Evolutionary conservation across 1,140 invertebrate genomes (phyloP), one percentile per base, ranked within the genome.

Genomic region (Brachionus angularis): DNA sequence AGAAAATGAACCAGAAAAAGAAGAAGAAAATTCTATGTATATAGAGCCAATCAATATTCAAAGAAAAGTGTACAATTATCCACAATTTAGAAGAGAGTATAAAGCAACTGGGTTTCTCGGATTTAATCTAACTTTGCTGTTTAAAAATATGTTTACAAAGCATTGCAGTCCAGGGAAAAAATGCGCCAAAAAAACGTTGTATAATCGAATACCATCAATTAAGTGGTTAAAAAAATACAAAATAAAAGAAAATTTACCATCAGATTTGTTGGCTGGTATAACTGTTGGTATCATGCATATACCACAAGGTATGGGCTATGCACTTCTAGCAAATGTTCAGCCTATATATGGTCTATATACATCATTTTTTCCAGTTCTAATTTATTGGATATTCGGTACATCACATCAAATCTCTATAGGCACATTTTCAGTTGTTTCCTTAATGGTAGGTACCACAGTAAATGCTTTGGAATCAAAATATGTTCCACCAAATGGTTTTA

Each of bases 341-440:
- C 89, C 93, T 0, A 88, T 95, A 31, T 86, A 89, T 67, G 94
- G 94, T 4, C 86, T 97, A 2, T 96, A 96, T 79, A 93, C 93
- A 86, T 92, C 91, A 0, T 91, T 96, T 75, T 94, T 96, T 81
- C 91, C 93, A 2, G 88, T 91, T 0, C 78, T 96, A 0, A 83
- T 94, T 4, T 97, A 97, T 79, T 86, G 89, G 61, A 81, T 96
- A 49, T 86, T 96, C 69, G 93, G 92, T 29, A 95, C 93, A 5
- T 96, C 93, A 1, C 85, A 86, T 49, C 93, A 96, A 76, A 87
- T 91, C 18, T 96, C 93, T 1, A 89, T 96, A 82, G 93, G 93
- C 84, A 91, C 90, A 0, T 93, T 93, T 81, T 90, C 91, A 16
- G 87, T 93, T 0, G 85, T 89, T 49, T 91, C 89, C 77, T 84